Base-by-base conservation (phyloP, 2,888 invertebrate genomes). In the Platypus cylindrus region DNA sequence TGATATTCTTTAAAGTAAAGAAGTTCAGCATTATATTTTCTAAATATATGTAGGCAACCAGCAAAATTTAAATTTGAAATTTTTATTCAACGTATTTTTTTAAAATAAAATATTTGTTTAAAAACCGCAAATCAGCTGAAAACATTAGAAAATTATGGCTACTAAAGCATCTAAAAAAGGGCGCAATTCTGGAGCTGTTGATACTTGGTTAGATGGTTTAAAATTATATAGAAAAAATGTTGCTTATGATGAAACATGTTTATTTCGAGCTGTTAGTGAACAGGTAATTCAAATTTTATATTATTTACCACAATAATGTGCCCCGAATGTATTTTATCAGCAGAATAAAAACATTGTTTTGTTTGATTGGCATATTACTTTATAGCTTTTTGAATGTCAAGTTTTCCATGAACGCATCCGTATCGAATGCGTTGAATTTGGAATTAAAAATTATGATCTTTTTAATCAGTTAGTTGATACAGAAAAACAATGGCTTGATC, bases 211-310 rank as follows among this genome's bases (percentile, higher is more conserved):
- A 48, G 83, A 83, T 49, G 71, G 73, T 45, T 70, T 81, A 57
- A 83, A 83, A 24, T 78, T 78, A 53, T 87, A 82, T 59, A 71
- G 90, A 48, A 93, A 93, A 67, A 82, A 84, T 53, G 79, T 82
- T 12, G 86, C 90, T 34, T 76, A 80, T 52, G 91, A 93, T 66
- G 79, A 85, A 32, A 84, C 84, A 40, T 89, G 86, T 55, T 66
- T 93, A 30, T 93, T 91, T 63, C 73, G 91, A 49, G 84, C 83
- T 8, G 76, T 89, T 32, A 81, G 90, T 22, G 91, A 93, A 62
- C 87, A 89, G 64, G 72, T 79, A 52, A 45, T n/a, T 4, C 7
- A 27, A 14, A 20, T 9, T 7, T 20, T 20, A 9, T 7, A 20
- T 9, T 5, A 20, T 20, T 7, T 20, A 20, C 5, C 9, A 20